Evolutionary conservation across 1,140 invertebrate species (phyloP).

Genomic region (Neotoxoptera formosana): DNA sequence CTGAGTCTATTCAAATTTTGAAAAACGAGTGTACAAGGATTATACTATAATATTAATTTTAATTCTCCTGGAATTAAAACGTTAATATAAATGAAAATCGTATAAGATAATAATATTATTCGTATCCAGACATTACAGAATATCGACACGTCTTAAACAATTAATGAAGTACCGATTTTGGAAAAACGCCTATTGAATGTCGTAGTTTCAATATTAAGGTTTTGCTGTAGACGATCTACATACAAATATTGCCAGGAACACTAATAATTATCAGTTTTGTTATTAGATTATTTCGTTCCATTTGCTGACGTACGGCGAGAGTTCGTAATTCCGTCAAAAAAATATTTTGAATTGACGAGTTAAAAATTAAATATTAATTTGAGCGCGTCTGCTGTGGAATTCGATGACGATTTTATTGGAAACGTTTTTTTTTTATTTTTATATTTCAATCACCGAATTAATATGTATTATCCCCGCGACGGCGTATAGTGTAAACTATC

Average conservation of each 20-base stretch:
- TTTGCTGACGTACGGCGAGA: too few species aligned
- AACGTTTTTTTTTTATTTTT: not conserved
- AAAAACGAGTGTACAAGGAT: not conserved
- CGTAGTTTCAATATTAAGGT: not conserved
- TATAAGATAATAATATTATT: not conserved
- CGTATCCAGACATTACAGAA: too few species aligned
- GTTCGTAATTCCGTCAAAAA: not conserved
- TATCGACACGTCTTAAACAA: too few species aligned
- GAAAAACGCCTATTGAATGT: not conserved
- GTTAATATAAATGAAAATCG: too few species aligned
- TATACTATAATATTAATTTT: not conserved
- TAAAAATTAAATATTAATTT: not conserved
- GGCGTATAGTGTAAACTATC: not conserved
- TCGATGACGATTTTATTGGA: not conserved
- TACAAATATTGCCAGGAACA: too few species aligned
- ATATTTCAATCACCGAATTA: not conserved
- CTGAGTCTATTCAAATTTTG: not conserved
- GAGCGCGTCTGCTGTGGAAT: not conserved
- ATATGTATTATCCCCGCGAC: not conserved
- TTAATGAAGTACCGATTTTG: not conserved
- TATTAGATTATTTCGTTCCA: not conserved
- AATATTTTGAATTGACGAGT: not conserved
- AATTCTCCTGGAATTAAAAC: not conserved
- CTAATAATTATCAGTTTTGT: not conserved
- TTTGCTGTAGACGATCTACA: not conserved